A percentile compares a stretch with the other conserved stretches of the same genome.
phyloP scores from a whole-genome alignment of 2,888 invertebrate genomes.

The Tenodera sinensis region DNA sequence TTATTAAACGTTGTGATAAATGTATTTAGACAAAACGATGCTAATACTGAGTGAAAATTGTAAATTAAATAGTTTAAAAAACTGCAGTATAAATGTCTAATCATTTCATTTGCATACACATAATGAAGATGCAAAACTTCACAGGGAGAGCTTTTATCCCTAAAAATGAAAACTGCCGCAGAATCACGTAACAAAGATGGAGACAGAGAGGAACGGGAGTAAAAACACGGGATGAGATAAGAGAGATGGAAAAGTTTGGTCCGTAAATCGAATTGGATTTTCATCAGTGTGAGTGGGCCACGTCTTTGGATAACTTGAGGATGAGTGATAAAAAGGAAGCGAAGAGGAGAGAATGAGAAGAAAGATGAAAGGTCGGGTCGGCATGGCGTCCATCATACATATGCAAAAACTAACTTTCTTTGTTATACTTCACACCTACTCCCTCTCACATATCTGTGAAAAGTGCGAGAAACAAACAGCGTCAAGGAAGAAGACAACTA shows the following conservation, averaged over 20 bases:
- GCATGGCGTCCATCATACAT: constrained; percentile 3
- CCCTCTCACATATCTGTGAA: background rate
- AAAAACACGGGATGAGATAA: background rate
- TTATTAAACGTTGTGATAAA: too few relatives aligned
- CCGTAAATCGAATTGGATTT: constrained; percentile 30
- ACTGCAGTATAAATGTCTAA: background rate
- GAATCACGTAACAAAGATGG: background rate
- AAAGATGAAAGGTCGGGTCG: background rate
- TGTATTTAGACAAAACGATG: too few relatives aligned
- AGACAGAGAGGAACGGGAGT: background rate
- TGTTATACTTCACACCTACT: background rate
- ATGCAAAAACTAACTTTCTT: background rate
- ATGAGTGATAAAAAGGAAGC: background rate
- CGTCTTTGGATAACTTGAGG: background rate
- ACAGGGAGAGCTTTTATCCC: background rate
- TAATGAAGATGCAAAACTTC: background rate
- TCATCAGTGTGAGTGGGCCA: constrained; percentile 29
- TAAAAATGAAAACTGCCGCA: background rate
- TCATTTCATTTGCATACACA: background rate
- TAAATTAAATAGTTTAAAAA: too few relatives aligned
- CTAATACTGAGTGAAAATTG: too few relatives aligned
- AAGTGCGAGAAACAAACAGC: background rate
- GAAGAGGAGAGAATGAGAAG: background rate
- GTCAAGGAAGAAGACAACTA: background rate
- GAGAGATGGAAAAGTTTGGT: background rate